Base-by-base conservation (phyloP, 1,140 invertebrate species). In the Dreissena rostriformis region DNA sequence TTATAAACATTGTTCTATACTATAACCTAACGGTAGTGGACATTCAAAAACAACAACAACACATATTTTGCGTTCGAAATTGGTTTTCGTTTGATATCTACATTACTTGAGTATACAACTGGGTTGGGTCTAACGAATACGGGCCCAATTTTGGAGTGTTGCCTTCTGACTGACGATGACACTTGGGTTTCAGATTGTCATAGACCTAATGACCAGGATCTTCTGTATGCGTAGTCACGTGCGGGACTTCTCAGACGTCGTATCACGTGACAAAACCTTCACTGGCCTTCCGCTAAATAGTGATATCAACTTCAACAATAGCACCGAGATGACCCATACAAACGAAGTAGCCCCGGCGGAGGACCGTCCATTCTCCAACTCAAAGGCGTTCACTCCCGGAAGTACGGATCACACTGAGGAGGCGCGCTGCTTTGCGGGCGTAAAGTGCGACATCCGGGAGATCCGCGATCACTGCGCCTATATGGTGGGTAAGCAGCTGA, bases 391-490 rank as follows among this genome's bases (percentile, higher is more conserved):
- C 86, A 87, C 81, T 74, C 86, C 74, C 66, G 81, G 52, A 79
- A 86, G 68, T 82, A 84, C 57, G 11, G 83, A 79, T 26, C 68
- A 24, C 63, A 66, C 70, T 15, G 55, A 70, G 39, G 73, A 82
- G 52, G 57, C 73, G 26, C 67, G 68, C 6, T 82, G 83, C 53
- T 77, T 71, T 71, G 55, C 63, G 19, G 82, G 55, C 49, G 70
- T 93, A 29, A 90, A 93, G 81, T 84, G 80, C 84, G 91, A 93
- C 74, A 87, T 93, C 29, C 88, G 86, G 65, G 92, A 93, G 29
- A 93, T 93, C 55, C 80, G 88, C 22, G 73, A 80, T 57, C 85
- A 88, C n/a, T 66, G 92, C 71, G 82, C 86, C 52, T 75, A 55
- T 24, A 88, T 93, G 79, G 80, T 87, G 49, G 87, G 88, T 6